phyloP scores from a whole-genome alignment of 2,113 vertebrate genomes.

The Agapornis roseicollis region DNA sequence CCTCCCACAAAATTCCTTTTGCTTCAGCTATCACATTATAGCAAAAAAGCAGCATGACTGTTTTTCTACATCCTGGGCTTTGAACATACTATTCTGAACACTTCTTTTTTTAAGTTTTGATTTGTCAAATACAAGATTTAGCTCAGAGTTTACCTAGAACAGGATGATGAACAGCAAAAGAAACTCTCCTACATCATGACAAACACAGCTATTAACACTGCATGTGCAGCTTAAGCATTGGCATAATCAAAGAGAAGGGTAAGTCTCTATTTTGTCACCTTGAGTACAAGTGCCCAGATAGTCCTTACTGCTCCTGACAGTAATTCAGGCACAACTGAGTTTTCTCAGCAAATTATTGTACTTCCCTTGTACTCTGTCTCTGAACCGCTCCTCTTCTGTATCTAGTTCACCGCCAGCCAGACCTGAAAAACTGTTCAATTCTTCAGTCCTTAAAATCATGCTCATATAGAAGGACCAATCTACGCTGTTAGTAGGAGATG shows the following conservation, averaged over 20 bases:
- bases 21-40: background rate
- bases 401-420: background rate
- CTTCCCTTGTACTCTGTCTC: background rate
- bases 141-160: background rate
- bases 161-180: background rate
- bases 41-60: background rate
- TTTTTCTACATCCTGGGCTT: background rate
- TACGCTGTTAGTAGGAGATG: background rate
- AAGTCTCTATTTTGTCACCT: background rate
- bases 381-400: background rate
- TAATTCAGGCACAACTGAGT: background rate
- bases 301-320: background rate
- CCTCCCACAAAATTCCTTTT: background rate
- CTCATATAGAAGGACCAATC: rapidly evolving
- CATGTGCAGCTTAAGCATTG: background rate
- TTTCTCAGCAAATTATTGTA: background rate
- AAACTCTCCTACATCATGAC: background rate
- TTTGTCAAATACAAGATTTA: background rate
- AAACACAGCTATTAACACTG: background rate
- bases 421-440: background rate
- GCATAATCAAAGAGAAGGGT: rapidly evolving
- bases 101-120: background rate
- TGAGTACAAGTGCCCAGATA: background rate
- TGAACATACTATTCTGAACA: background rate
- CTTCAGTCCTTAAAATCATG: background rate